Evolutionary conservation across 2,888 invertebrate genomes (phyloP).

Genomic region (Glaucopsyche alexis): DNA sequence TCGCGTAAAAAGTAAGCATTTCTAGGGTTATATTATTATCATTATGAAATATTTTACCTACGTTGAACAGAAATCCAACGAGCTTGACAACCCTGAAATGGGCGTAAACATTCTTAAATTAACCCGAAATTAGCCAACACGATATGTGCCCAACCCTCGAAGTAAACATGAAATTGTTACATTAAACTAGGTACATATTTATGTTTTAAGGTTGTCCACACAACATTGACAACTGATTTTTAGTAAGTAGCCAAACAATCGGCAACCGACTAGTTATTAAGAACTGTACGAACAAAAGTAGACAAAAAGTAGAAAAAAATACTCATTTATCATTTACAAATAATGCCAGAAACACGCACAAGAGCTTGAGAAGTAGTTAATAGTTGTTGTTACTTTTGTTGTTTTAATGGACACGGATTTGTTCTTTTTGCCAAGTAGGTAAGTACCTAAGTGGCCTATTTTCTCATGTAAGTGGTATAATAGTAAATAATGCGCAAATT

Average conservation of each 20-base stretch:
- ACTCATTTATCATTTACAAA: background rate
- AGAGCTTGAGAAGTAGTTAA: background rate
- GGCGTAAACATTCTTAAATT: conserved; percentile 2
- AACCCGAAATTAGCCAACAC: background rate
- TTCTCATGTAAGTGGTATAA: background rate
- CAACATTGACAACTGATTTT: too few relatives aligned
- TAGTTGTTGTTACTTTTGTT: background rate
- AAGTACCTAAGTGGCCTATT: background rate
- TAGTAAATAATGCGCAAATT: conserved; percentile 10
- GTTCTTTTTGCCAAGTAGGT: background rate
- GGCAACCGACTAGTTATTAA: too few relatives aligned
- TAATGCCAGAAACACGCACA: conserved; percentile 1
- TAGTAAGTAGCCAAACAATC: too few relatives aligned
- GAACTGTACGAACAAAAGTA: too few relatives aligned
- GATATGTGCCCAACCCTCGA: background rate
- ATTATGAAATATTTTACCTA: background rate
- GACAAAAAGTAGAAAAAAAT: too few relatives aligned
- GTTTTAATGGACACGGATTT: background rate
- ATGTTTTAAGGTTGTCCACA: too few relatives aligned
- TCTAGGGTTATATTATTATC: background rate
- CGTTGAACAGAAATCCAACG: background rate
- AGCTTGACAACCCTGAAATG: background rate
- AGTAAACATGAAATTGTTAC: conserved; percentile 4
- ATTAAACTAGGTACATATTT: background rate
- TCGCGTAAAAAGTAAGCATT: too few relatives aligned